Conservation (phyloP, 2,888 invertebrate species). For the Steinernema carpocapsae region DNA sequence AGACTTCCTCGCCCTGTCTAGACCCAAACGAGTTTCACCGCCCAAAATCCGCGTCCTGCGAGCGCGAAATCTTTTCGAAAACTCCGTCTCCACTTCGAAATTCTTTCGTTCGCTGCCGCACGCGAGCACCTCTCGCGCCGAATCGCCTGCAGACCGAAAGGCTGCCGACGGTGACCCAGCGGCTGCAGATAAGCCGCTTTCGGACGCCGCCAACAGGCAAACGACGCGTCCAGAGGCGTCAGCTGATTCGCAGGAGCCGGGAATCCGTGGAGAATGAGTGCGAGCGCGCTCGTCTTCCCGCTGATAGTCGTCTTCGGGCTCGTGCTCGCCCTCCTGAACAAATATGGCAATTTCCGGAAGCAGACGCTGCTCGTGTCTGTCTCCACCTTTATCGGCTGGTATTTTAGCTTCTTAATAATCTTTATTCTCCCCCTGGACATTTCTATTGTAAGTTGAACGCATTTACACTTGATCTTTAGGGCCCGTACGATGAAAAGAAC, state of each 20-base stretch:
- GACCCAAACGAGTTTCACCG: too few relatives aligned
- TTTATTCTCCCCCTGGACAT: constrained; percentile 96
- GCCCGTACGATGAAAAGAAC: too few relatives aligned
- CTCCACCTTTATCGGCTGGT: constrained; percentile 94
- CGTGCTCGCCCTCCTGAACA: constrained; percentile 81
- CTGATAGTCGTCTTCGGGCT: constrained; percentile 80
- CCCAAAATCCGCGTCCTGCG: too few relatives aligned
- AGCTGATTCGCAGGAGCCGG: not conserved
- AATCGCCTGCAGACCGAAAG: not conserved
- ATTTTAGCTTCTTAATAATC: constrained; percentile 95
- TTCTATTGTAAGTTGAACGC: constrained; percentile 80
- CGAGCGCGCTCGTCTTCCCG: constrained; percentile 81
- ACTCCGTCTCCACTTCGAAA: not conserved
- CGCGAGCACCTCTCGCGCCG: not conserved
- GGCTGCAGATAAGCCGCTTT: not conserved
- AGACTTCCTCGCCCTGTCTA: too few relatives aligned
- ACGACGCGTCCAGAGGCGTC: not conserved
- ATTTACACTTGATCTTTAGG: not conserved
- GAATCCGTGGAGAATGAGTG: constrained; percentile 75
- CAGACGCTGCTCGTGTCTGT: constrained; percentile 91
- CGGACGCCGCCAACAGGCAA: not conserved
- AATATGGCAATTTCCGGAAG: constrained; percentile 92
- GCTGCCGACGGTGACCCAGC: not conserved
- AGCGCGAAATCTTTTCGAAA: not conserved
- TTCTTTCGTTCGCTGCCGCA: not conserved